Conservation (phyloP, 2,797 vertebrate species). For the Alauda arvensis region DNA sequence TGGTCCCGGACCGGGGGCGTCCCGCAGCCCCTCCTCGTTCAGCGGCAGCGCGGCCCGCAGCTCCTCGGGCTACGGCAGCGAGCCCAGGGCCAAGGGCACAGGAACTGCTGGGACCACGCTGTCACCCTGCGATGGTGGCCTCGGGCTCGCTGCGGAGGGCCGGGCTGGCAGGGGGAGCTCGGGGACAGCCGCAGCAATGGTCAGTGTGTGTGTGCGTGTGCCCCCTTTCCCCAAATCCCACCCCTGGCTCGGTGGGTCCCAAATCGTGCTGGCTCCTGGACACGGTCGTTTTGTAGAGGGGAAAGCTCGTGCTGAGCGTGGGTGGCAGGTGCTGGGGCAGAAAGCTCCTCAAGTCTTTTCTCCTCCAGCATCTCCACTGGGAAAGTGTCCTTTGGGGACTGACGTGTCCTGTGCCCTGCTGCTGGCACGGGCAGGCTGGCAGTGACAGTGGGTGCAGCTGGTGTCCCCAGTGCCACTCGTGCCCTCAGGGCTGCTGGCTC, state of each 20-base stretch:
- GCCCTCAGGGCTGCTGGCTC: background rate
- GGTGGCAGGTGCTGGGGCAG: background rate
- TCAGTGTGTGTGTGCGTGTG: conserved; percentile 45
- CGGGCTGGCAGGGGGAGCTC: background rate
- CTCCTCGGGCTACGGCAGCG: conserved; percentile 71
- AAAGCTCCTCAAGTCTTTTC: background rate
- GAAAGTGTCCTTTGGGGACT: background rate
- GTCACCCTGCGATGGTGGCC: conserved; percentile 46
- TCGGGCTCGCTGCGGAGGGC: conserved; percentile 1
- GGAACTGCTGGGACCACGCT: background rate
- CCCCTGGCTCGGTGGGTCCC: background rate
- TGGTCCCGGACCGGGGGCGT: background rate
- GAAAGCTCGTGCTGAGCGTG: accelerated
- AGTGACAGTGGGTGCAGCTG: background rate
- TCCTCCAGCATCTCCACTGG: background rate
- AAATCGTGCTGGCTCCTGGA: background rate
- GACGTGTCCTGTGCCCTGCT: accelerated
- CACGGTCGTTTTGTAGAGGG: accelerated
- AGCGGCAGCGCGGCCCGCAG: conserved; percentile 14
- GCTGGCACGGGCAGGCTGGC: accelerated
- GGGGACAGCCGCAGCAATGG: conserved; percentile 6
- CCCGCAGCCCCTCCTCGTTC: conserved; percentile 61
- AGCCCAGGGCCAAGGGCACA: background rate
- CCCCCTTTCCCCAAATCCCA: background rate
- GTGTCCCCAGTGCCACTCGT: accelerated